phyloP scores from a whole-genome alignment of 2,888 invertebrate species.

The Temnothorax ravouxi region DNA sequence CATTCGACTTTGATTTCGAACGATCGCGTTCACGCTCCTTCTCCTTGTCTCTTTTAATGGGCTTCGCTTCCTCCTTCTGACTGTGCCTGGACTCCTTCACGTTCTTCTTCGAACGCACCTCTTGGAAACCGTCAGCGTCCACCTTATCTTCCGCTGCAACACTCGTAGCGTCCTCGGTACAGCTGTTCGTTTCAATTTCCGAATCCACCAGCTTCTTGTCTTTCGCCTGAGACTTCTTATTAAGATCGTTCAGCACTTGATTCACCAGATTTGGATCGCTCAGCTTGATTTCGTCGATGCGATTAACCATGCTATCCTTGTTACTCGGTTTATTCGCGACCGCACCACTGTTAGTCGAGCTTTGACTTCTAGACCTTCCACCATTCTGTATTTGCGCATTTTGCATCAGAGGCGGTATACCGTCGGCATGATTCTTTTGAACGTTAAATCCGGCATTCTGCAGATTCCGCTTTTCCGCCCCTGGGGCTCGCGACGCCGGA shows the following conservation, averaged over 20 bases:
- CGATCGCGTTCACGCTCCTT: constrained; percentile 84
- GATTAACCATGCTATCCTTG: constrained; percentile 86
- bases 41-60: constrained; percentile 79
- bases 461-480: constrained; percentile 82
- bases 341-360: constrained; percentile 80
- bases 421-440: constrained; percentile 84
- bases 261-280: constrained; percentile 88
- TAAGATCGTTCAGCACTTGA: constrained; percentile 87
- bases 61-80: constrained; percentile 83
- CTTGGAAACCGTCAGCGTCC: constrained; percentile 93
- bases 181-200: constrained; percentile 88
- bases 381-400: constrained; percentile 82
- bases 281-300: constrained; percentile 88
- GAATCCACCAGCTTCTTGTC: constrained; percentile 87
- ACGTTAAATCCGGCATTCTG: constrained; percentile 79
- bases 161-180: constrained; percentile 85
- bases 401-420: constrained; percentile 81
- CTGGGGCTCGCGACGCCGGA: constrained; percentile 80
- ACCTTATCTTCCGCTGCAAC: constrained; percentile 83
- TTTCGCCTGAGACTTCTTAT: constrained; percentile 81
- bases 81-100: constrained; percentile 88
- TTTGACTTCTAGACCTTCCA: constrained; percentile 80
- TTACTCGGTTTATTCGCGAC: constrained; percentile 74
- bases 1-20: constrained; percentile 83
- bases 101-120: constrained; percentile 93